Base-by-base conservation (phyloP, 1,140 invertebrate species). In the Riptortus pedestris region DNA sequence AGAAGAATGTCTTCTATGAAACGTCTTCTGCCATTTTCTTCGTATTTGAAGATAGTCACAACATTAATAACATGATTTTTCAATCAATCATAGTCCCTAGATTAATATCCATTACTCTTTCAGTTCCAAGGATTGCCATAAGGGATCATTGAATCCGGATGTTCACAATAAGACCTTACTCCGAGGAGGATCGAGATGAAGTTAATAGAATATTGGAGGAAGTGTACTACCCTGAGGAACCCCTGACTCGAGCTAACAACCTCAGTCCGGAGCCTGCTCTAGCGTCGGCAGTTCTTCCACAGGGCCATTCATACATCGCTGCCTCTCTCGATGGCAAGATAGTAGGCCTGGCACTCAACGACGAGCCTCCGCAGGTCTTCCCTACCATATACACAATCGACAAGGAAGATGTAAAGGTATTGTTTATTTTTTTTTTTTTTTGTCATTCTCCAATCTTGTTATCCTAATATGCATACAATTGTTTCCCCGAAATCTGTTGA, bases 341-440 rank as follows among this genome's bases (percentile, higher is more conserved):
- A 9, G 47, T 66, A 24, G 65, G 60, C 1, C 31, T 58, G 20
- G 11, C 26, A 3, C n/a, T 62, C 0, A 60, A 58, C 59, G 65
- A 66, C 51, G 51, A 63, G 33, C 38, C 48, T 0, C 65, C 65
- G 1, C 65, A 66, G 52, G 18, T 12, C 18, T 29, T 59, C n/a
- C 48, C 60, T 16, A 27, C 28, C 60, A 66, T 66, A 9, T 66
- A 66, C 60, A 51, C 60, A 18, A 26, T 31, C 14, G 43, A 31
- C 14, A 24, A 31, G 1, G 28, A 31, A 2, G 65, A 66, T 24
- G 43, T 31, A 7, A 66, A 66, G 55, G 65, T 66, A 62, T 27
- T 27, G 18, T 14, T 11, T 3, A 26, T 58, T 26, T 58, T 58
- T 51, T 5, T 5, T 51, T n/a, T 5, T 51, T 16, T 11, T 51